These are phyloP conservation scores for Chorisops tibialis DNA, from an alignment of 2,888 invertebrate genomes.

Conservation along the genomic window DNA sequence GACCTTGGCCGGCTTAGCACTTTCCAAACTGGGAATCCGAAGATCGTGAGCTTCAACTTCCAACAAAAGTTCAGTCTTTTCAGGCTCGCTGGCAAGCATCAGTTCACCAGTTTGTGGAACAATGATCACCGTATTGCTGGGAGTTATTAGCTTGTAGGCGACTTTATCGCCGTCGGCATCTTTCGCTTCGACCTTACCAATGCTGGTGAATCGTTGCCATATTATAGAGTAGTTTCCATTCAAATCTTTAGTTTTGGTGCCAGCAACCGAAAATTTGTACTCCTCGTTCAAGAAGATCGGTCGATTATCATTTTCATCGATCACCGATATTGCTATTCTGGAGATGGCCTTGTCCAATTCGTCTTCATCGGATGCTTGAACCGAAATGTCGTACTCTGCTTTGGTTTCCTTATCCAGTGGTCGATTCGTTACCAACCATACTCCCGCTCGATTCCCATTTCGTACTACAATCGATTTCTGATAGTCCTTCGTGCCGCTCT, in stretches of 20 bases:
- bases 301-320: slow-evolving; percentile 89
- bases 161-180: slow-evolving; percentile 91
- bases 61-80: slow-evolving; percentile 64
- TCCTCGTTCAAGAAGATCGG: slow-evolving; percentile 76
- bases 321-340: slow-evolving; percentile 70
- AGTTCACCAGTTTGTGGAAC: slow-evolving; percentile 92
- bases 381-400: slow-evolving; percentile 66
- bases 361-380: slow-evolving; percentile 76
- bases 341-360: slow-evolving; percentile 78
- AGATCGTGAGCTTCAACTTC: slow-evolving; percentile 81
- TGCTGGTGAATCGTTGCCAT: slow-evolving; percentile 76
- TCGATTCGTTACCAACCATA: slow-evolving; percentile 71
- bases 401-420: slow-evolving; percentile 76
- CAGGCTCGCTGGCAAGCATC: slow-evolving; percentile 76
- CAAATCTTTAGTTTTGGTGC: slow-evolving; percentile 57
- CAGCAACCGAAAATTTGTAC: slow-evolving; percentile 74
- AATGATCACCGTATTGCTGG: slow-evolving; percentile 79
- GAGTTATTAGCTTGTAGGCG: slow-evolving; percentile 78
- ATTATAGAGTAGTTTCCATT: slow-evolving; percentile 60
- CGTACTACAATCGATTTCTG: slow-evolving; percentile 31
- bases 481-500: slow-evolving; percentile 52
- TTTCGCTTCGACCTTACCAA: slow-evolving; percentile 81
- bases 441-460: slow-evolving; percentile 61
- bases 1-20: slow-evolving; percentile 70
- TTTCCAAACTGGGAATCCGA: slow-evolving; percentile 67